A percentile compares a stretch with the other conserved stretches of the same genome.
These are phyloP conservation scores for Umimayanthus chanpuru DNA, from an alignment of 92 coral and sea anemone species.

Conservation along the genomic window DNA sequence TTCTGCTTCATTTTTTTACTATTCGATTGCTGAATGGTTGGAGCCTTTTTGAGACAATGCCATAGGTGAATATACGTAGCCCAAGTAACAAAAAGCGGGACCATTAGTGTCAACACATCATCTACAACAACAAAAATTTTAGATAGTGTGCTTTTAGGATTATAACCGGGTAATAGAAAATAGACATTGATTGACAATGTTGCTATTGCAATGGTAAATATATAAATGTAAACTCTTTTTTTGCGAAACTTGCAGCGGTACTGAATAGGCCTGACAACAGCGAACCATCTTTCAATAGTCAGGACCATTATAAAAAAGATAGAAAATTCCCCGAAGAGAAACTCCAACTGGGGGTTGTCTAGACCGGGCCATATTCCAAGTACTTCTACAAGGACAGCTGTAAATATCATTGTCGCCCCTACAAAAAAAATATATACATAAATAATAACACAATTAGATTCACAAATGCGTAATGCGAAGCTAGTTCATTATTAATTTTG, in stretches of 20 bases:
- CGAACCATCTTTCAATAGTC: background rate
- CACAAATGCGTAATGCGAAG: too few species aligned
- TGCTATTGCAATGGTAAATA: background rate
- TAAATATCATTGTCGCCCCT: too few species aligned
- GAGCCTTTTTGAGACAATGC: background rate
- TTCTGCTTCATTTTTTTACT: background rate
- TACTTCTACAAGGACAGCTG: too few species aligned
- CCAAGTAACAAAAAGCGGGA: background rate
- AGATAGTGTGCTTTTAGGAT: background rate
- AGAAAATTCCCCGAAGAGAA: background rate
- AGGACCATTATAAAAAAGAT: background rate
- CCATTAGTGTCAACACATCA: background rate
- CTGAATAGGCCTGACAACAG: constrained; percentile 3
- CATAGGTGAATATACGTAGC: background rate
- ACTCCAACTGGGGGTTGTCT: background rate
- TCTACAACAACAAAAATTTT: background rate
- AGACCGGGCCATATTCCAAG: too few species aligned
- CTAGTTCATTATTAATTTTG: too few species aligned
- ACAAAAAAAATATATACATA: too few species aligned
- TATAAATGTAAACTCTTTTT: background rate
- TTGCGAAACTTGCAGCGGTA: background rate
- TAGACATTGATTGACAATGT: too few species aligned
- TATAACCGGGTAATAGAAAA: too few species aligned
- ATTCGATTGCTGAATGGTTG: too few species aligned
- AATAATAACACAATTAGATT: too few species aligned